Evolutionary conservation across 1,140 invertebrate species (phyloP).

Genomic region (Leptopilina boulardi): DNA sequence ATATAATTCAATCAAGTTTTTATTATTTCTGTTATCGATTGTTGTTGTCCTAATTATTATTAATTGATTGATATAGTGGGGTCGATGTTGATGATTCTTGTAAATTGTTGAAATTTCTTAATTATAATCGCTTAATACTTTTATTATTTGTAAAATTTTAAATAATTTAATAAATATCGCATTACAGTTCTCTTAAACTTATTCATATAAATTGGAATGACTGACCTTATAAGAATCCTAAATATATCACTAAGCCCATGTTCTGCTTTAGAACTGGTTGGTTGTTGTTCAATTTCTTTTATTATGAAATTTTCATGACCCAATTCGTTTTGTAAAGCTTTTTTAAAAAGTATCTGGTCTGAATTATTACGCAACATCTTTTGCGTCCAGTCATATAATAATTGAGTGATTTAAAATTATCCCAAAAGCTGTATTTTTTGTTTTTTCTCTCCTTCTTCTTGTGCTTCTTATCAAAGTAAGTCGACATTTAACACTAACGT

Average conservation of each 20-base stretch:
- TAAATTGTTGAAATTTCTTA: too few species aligned
- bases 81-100: too few species aligned
- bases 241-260: constrained; percentile 43
- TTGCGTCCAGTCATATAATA: not conserved
- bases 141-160: not conserved
- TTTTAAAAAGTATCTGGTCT: constrained; percentile 38
- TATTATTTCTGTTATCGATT: too few species aligned
- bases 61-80: too few species aligned
- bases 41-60: too few species aligned
- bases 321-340: constrained; percentile 38
- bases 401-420: not conserved
- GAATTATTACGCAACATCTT: not conserved
- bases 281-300: constrained; percentile 20
- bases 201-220: not conserved
- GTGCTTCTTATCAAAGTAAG: not conserved
- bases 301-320: constrained; percentile 35
- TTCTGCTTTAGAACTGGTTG: constrained; percentile 35
- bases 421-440: not conserved
- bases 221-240: constrained; percentile 22
- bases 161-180: too few species aligned
- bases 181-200: not conserved
- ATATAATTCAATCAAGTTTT: too few species aligned
- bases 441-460: not conserved
- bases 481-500: not conserved
- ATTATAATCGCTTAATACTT: too few species aligned